These are phyloP conservation scores for Limulus polyphemus DNA, from an alignment of 2,888 invertebrate species.

Conservation along the genomic window DNA sequence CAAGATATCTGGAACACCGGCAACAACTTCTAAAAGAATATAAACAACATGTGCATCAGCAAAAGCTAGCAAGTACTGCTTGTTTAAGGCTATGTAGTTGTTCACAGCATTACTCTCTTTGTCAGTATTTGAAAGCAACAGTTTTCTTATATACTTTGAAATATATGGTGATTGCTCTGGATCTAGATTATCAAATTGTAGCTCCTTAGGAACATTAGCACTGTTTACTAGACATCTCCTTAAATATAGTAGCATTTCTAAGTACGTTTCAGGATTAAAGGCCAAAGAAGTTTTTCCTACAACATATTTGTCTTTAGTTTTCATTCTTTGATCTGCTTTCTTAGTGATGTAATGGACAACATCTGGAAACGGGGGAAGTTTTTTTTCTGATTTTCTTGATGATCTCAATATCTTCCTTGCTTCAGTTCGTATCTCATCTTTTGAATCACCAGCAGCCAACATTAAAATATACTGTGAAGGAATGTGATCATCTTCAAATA, in stretches of 20 bases:
- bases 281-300: neutral
- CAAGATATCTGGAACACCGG: constrained; percentile 61
- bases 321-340: constrained; percentile 43
- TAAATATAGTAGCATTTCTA: constrained; percentile 23
- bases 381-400: neutral
- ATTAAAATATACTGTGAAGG: constrained; percentile 69
- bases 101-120: neutral
- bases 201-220: constrained; percentile 39
- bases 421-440: constrained; percentile 28
- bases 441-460: constrained; percentile 71
- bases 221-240: constrained; percentile 44
- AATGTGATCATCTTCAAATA: constrained; percentile 68
- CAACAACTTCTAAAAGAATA: constrained; percentile 70
- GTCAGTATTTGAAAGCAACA: neutral
- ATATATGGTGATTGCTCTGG: constrained; percentile 25
- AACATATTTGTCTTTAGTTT: constrained; percentile 3
- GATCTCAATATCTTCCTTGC: constrained; percentile 48
- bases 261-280: neutral
- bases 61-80: constrained; percentile 45
- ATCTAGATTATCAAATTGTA: neutral
- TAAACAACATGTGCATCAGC: constrained; percentile 43
- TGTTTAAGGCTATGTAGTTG: constrained; percentile 54
- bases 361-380: constrained; percentile 53
- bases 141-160: neutral
- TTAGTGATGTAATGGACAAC: constrained; percentile 58